Evolutionary conservation across 2,888 invertebrate species (phyloP), one percentile per base, ranked within the genome.

Genomic region (Dolichomitus sp.): DNA sequence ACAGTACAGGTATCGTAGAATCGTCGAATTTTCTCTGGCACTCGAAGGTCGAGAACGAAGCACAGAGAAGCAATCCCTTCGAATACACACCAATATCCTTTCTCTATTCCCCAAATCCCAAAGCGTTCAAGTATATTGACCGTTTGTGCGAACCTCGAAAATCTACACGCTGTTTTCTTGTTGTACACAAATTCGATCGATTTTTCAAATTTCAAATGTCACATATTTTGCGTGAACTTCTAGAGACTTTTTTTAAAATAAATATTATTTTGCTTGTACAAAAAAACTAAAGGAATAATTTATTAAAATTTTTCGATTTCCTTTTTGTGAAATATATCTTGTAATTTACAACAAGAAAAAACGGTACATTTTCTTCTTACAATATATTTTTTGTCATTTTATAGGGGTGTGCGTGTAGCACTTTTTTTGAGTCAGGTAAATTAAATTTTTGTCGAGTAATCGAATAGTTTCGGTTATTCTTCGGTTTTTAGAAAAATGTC

Each of bases 1-100:
- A 61, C 37, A 17, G 37, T 5, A 17, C 7, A 48, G 65, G 27
- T 1, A 69, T 54, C 27, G 42, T 70, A 42, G 11, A 27, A 30
- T 61, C 37, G 61, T 17, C 27, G 54, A 57, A 42, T 70, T 70
- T 70, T 42, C 54, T 9, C n/a, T 17, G 17, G n/a, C n/a, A 42
- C 23, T 40, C 57, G 57, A 57, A 70, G 70, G 19, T 69, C 69
- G 54, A 40, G 40, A 40, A 54, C 69, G 37, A 6, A 23, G 52
- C 33, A 14, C 23, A 3, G 54, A 27, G 14, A n/a, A 30, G 23
- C 23, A 23, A 37, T 37, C 30, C 2, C 59, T 4, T 57, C 33
- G 33, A 54, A 54, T 30, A 30, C 30, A 30, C 30, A 30, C 17
- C 14, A 57, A 42, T 70, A 17, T 33, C 9, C 61, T 27, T 12